These are phyloP conservation scores for Dryas iulia DNA, from an alignment of 1,140 invertebrate species.

Conservation along the genomic window DNA sequence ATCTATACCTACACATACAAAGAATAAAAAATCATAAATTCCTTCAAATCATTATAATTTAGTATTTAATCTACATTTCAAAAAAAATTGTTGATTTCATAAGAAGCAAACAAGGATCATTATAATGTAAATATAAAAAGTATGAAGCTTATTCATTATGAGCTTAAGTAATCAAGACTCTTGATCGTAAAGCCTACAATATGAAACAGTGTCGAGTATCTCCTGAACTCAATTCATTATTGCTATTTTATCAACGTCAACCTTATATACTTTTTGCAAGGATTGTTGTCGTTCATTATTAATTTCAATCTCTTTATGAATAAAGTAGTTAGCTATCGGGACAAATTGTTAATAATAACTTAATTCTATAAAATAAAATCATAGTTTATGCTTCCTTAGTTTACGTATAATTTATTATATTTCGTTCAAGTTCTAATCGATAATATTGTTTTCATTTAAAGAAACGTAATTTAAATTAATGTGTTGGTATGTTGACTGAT, in stretches of 20 bases:
- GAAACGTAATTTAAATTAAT: not conserved
- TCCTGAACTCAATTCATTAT: constrained; percentile 1
- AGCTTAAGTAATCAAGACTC: constrained; percentile 4
- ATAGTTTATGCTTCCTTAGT: too few species aligned
- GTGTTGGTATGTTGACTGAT: not conserved
- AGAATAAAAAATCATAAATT: too few species aligned
- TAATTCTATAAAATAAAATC: too few species aligned
- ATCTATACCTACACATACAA: too few species aligned
- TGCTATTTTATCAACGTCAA: constrained; percentile 1
- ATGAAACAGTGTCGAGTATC: constrained; percentile 1
- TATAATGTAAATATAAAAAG: not conserved
- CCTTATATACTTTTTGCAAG: not conserved
- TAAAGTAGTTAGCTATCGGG: too few species aligned
- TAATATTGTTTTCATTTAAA: not conserved
- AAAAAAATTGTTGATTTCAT: not conserved
- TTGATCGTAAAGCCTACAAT: constrained; percentile 3
- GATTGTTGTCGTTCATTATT: not conserved
- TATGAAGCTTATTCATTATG: not conserved
- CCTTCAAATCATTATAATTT: too few species aligned
- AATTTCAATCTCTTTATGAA: too few species aligned
- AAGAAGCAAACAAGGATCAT: not conserved
- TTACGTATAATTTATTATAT: too few species aligned
- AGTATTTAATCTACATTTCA: too few species aligned
- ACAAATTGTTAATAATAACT: too few species aligned
- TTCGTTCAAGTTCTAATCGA: not conserved